Percentiles rank a stretch among this genome's conserved stretches.
Evolutionary conservation across 2,797 vertebrate genomes (phyloP).

Genomic region (Acanthurus tractus): DNA sequence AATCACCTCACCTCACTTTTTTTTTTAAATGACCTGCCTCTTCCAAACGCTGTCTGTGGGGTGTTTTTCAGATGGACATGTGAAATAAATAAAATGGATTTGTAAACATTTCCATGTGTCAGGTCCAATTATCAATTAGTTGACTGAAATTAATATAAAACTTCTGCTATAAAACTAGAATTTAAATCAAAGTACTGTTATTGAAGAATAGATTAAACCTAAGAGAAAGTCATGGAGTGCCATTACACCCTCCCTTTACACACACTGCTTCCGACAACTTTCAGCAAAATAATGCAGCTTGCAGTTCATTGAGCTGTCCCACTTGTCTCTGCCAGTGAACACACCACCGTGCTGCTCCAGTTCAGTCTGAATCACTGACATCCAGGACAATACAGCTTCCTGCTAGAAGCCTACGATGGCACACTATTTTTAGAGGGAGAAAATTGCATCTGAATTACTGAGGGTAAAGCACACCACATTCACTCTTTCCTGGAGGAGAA

Average conservation of each 20-base stretch:
- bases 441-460: slow-evolving; percentile 33
- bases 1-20: too few relatives aligned
- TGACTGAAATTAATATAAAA: too few relatives aligned
- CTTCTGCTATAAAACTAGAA: neutral
- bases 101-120: too few relatives aligned
- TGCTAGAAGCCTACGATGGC: slow-evolving; percentile 23
- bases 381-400: slow-evolving; percentile 38
- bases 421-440: slow-evolving; percentile 47
- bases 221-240: neutral
- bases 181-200: neutral
- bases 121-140: neutral
- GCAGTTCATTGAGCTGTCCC: slow-evolving; percentile 10
- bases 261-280: slow-evolving; percentile 12
- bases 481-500: slow-evolving; percentile 29
- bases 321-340: slow-evolving; percentile 31
- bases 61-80: too few relatives aligned
- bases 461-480: slow-evolving; percentile 32
- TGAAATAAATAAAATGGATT: too few relatives aligned
- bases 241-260: neutral
- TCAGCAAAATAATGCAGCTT: slow-evolving; percentile 26
- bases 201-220: neutral
- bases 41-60: too few relatives aligned
- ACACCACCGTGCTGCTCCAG: slow-evolving; percentile 18
- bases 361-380: slow-evolving; percentile 56
- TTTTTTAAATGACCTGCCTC: too few relatives aligned